phyloP scores from a whole-genome alignment of 1,140 invertebrate genomes.

The Phocides pigmalion region DNA sequence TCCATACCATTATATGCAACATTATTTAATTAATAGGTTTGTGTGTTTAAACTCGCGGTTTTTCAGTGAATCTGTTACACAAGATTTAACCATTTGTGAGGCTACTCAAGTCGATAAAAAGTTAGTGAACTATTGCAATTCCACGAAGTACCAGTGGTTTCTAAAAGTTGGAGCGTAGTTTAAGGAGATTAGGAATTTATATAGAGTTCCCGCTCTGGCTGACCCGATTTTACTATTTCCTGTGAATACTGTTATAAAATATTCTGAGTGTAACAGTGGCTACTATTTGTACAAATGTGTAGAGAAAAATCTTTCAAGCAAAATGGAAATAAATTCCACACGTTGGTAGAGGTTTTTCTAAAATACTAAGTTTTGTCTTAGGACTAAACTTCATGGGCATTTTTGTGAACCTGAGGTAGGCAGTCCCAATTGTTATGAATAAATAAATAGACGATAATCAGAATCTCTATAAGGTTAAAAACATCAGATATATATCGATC shows the following conservation, averaged over 20 bases:
- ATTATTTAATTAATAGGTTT: no score
- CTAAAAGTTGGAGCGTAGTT: slow-evolving; percentile 37
- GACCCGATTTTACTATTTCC: slow-evolving; percentile 16
- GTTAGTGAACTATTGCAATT: slow-evolving; percentile 34
- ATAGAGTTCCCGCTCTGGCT: slow-evolving; percentile 15
- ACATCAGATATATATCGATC: no score
- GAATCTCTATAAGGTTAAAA: no score
- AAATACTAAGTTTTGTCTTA: no score
- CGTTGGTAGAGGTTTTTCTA: no score
- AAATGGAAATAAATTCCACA: neutral
- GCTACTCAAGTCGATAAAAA: slow-evolving; percentile 19
- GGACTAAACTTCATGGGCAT: no score
- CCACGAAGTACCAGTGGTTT: slow-evolving; percentile 34
- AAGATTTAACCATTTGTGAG: neutral
- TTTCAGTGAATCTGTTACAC: no score
- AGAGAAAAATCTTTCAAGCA: neutral
- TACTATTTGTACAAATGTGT: neutral
- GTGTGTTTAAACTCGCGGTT: no score
- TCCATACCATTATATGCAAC: no score
- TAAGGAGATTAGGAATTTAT: slow-evolving; percentile 32
- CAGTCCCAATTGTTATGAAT: no score
- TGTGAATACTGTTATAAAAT: slow-evolving; percentile 10
- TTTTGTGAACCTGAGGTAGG: no score
- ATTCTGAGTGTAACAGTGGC: slow-evolving; percentile 18
- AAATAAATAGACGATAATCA: no score